Base-by-base conservation (phyloP, 30 jellyfish, hydroid and myxozoan genomes). In the Mastigias papua region DNA sequence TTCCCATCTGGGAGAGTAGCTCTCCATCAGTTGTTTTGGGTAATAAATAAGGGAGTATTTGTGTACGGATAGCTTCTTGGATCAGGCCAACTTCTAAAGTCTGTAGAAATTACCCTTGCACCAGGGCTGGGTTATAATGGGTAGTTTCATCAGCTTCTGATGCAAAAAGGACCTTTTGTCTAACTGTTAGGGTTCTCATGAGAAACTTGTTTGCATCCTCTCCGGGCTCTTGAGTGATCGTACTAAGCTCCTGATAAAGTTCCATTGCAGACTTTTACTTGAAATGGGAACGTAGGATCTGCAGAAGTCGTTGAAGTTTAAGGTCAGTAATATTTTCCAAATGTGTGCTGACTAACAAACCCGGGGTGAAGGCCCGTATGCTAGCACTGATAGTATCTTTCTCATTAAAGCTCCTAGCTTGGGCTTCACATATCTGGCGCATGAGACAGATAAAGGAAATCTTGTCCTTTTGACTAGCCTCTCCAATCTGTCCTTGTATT, bases 401-500 rank as follows among this genome's bases (percentile, higher is more conserved):
- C 30, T 57, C 89, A 57, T 15, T 69, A 62, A 48, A 71, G 2
- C 82, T 74, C 34, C 73, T 86, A 60, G 76, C 89, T 48, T 64
- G 21, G 48, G 90, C 90, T 46, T 74, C 85, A 35, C 78, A n/a
- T 13, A 86, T 61, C 33, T 86, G 90, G 16, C 71, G 48, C 73
- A 66, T 62, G 16, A 86, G 77, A 67, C 85, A 60, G n/a, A 48
- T 63, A 48, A 67, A 86, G 67, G 86, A 37, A 50, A 75, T 48
- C 35, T 75, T 75, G 57, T 75, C 95, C 17, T 34, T 35, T 61
- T 76, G 77, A 42, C 33, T 5, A 10, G 90, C 80, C 48, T 86
- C 86, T 11, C 95, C 95, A 63, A 86, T 86, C 73, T 77, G 80
- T 15, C 95, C 86, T 69, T 31, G 80, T 77, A 86, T 68, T 61